Evolutionary conservation across 2,797 vertebrate genomes (phyloP), one percentile per base, ranked within the genome.

Genomic region (Distichodus sexfasciatus): DNA sequence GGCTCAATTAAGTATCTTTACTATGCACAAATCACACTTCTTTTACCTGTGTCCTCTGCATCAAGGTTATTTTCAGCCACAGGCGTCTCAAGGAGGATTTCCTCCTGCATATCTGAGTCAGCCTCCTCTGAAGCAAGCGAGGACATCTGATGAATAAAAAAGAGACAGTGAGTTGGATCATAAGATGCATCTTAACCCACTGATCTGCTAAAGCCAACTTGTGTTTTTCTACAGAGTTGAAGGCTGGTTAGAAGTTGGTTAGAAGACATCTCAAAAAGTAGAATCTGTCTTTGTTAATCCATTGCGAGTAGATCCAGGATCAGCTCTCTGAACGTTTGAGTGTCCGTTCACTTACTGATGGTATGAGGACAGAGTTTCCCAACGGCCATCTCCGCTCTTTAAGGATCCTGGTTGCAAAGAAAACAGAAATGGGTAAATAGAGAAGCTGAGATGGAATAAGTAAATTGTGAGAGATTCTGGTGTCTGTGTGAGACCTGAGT

Each of bases 401-500:
- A n/a, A 65, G 62, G 5, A 17, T 12, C 23, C 62, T 65, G 14
- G 2, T 28, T 10, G 23, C 36, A 17, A 65, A 7, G 23, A 40
- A 65, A 65, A 12, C 12, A 40, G 10, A 36, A 10, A 6, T 21
- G 23, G 51, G 19, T 38, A 47, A 65, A 15, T 65, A 1, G 1
- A 29, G 5, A 40, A 36, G 40, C 11, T 11, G n/a, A 51, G 0
- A n/a, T 38, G 4, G 28, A 26, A 41, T 6, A 2, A 35, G 28
- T 33, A 15, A 6, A n/a, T n/a, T 24, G 14, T 19, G 6, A 21
- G 10, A 31, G 1, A 17, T 44, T 2, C 3, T 15, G 10, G 7
- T n/a, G 2, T 28, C 40, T 29, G 15, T 0, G 1, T 62, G 68
- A 46, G 90, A 99, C 97, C 96, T 98, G 86, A 98, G 91, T 84